A percentile compares a stretch with the other conserved stretches of the same genome.
These are phyloP conservation scores for Eulithis testata DNA, from an alignment of 2,888 invertebrate species.

Conservation along the genomic window DNA sequence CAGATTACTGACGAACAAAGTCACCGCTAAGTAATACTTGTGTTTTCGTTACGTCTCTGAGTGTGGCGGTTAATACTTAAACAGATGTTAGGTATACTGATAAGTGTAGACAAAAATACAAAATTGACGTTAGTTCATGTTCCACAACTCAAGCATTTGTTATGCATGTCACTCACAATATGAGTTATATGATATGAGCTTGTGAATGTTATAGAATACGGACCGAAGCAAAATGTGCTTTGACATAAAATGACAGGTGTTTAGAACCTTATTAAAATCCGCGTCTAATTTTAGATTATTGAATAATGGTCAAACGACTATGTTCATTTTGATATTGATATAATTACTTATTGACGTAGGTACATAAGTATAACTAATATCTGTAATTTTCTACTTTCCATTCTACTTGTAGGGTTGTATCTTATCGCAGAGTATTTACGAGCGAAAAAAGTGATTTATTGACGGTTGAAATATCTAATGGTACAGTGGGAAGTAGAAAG, in stretches of 20 bases:
- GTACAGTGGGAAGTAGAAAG: conserved; percentile 7
- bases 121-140: too few relatives aligned
- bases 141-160: too few relatives aligned
- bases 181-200: too few relatives aligned
- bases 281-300: neutral
- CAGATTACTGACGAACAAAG: too few relatives aligned
- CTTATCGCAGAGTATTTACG: conserved; percentile 6
- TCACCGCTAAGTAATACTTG: too few relatives aligned
- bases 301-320: neutral
- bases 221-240: neutral
- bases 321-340: neutral
- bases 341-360: conserved; percentile 2
- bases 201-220: neutral
- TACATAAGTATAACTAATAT: neutral
- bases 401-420: conserved; percentile 3
- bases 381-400: conserved; percentile 7
- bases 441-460: conserved; percentile 18
- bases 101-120: too few relatives aligned
- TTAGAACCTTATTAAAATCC: neutral
- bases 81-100: too few relatives aligned
- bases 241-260: conserved; percentile 3
- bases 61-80: too few relatives aligned
- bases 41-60: too few relatives aligned
- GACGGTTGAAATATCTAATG: neutral
- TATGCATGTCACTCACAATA: too few relatives aligned